A percentile compares a stretch with the other conserved stretches of the same genome.
Conservation (phyloP, 2,797 vertebrate genomes). For the Heterohyrax brucei region DNA sequence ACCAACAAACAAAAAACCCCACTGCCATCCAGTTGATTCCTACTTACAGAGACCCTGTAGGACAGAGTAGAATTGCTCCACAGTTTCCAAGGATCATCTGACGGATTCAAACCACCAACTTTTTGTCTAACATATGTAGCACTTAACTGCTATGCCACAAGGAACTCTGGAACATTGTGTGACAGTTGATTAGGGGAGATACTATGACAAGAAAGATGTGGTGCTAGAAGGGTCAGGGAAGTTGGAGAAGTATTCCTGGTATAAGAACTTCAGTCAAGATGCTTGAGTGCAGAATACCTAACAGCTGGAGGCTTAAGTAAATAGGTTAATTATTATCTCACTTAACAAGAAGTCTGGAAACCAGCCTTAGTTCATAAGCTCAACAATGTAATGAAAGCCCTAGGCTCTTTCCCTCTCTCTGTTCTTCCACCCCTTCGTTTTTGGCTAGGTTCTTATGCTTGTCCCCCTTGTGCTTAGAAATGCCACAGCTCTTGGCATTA, state of each 20-base stretch:
- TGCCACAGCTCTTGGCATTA: neutral
- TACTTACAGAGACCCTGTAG: too few relatives aligned
- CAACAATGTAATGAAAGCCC: neutral
- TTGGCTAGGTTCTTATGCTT: neutral
- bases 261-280: neutral
- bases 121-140: too few relatives aligned
- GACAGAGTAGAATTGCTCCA: too few relatives aligned
- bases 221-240: neutral
- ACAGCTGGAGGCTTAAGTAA: neutral
- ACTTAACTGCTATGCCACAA: too few relatives aligned
- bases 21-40: too few relatives aligned
- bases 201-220: neutral
- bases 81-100: too few relatives aligned
- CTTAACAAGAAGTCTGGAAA: neutral
- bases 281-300: neutral
- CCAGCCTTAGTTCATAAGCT: constrained; percentile 34
- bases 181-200: neutral
- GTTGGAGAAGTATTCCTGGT: neutral
- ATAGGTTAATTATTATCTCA: neutral
- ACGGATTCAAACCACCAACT: too few relatives aligned
- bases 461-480: neutral
- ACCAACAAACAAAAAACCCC: too few relatives aligned
- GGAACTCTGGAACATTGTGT: too few relatives aligned
- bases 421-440: neutral
- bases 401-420: neutral